phyloP scores from a whole-genome alignment of 2,113 vertebrate species.

The Deroptyus accipitrinus region DNA sequence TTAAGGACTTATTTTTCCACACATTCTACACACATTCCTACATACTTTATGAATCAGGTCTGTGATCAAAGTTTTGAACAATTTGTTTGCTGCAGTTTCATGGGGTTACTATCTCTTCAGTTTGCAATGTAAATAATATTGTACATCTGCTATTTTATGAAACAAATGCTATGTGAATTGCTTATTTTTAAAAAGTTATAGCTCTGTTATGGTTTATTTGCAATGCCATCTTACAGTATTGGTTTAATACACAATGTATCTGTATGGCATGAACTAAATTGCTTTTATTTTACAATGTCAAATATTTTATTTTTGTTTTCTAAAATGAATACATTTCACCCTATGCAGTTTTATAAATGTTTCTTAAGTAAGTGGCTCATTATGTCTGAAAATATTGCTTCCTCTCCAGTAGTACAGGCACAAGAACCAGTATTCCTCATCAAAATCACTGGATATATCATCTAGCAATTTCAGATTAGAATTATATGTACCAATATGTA shows the following conservation, averaged over 20 bases:
- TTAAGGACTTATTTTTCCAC: neutral
- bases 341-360: conserved; percentile 49
- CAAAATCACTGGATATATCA: conserved; percentile 41
- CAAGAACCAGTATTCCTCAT: conserved; percentile 31
- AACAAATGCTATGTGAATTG: conserved; percentile 59
- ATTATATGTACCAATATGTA: conserved; percentile 52
- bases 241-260: conserved; percentile 57
- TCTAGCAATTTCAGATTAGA: conserved; percentile 60
- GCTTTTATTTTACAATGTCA: conserved; percentile 63
- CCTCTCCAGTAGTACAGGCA: conserved; percentile 29
- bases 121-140: conserved; percentile 73
- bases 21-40: neutral
- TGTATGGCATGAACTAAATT: conserved; percentile 71
- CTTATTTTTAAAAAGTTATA: conserved; percentile 63
- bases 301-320: conserved; percentile 58
- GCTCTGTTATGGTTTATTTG: conserved; percentile 56
- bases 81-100: conserved; percentile 54
- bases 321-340: conserved; percentile 38
- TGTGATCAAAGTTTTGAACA: conserved; percentile 37
- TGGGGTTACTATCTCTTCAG: conserved; percentile 53
- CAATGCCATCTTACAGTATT: conserved; percentile 44
- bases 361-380: conserved; percentile 51
- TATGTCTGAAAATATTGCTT: conserved; percentile 54
- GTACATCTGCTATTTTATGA: conserved; percentile 71
- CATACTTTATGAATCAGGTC: conserved; percentile 64